Percentiles rank a stretch among this genome's conserved stretches.
Evolutionary conservation across 2,888 invertebrate species (phyloP).

Genomic region (Yponomeuta evonymella): DNA sequence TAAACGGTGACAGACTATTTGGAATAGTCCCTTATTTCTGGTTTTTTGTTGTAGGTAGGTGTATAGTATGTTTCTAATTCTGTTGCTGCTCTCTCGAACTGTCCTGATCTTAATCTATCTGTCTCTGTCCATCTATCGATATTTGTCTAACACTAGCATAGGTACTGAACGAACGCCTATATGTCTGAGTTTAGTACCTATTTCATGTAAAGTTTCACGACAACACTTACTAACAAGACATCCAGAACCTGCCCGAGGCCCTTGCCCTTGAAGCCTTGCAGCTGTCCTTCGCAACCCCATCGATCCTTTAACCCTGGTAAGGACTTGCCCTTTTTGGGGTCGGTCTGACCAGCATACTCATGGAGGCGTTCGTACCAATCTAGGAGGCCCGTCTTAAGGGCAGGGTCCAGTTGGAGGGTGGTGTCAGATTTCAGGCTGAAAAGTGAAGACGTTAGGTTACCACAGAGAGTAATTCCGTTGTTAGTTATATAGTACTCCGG

Average conservation of each 20-base stretch:
- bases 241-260: slow-evolving; percentile 6
- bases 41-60: too few species aligned
- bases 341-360: not conserved
- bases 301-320: not conserved
- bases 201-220: not conserved
- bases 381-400: not conserved
- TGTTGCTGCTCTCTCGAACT: too few species aligned
- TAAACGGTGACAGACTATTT: too few species aligned
- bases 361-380: not conserved
- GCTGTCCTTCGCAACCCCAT: not conserved
- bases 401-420: not conserved
- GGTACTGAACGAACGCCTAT: not conserved
- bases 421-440: slow-evolving; percentile 9
- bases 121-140: too few species aligned
- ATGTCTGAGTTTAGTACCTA: too few species aligned
- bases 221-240: slow-evolving; percentile 19
- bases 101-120: too few species aligned
- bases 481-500: too few species aligned
- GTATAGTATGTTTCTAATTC: too few species aligned
- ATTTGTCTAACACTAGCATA: too few species aligned
- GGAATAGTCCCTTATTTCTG: too few species aligned
- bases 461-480: too few species aligned
- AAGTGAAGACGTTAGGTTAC: not conserved
- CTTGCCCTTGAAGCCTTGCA: not conserved
- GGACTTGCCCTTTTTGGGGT: slow-evolving; percentile 7